Evolutionary conservation across 1,140 invertebrate species (phyloP).

Genomic region (Drosophila tsacasi): DNA sequence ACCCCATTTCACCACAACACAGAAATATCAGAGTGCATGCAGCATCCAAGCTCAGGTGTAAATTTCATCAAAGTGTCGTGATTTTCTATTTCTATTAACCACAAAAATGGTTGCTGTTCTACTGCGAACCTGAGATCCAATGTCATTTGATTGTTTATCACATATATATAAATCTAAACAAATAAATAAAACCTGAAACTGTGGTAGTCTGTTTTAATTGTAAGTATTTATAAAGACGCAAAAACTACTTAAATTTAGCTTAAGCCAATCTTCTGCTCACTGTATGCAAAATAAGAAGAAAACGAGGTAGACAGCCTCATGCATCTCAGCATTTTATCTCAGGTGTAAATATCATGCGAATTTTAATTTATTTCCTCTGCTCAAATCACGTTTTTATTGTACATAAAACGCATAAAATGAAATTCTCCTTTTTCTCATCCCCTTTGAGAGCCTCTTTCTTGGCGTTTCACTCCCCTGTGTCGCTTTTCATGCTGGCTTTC

Average conservation of each 20-base stretch:
- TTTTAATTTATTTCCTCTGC: conserved; percentile 26
- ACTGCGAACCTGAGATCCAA: neutral
- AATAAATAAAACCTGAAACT: too few relatives aligned
- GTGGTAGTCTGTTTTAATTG: too few relatives aligned
- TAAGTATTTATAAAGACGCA: too few relatives aligned
- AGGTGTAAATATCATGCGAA: conserved; percentile 25
- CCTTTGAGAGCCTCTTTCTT: conserved; percentile 17
- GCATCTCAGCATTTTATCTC: neutral
- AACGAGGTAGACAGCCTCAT: neutral
- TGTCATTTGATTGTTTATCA: conserved; percentile 2
- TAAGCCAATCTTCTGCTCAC: too few relatives aligned
- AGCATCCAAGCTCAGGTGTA: conserved; percentile 37
- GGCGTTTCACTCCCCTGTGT: conserved; percentile 24
- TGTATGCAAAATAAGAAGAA: neutral
- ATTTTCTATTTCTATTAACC: conserved; percentile 1
- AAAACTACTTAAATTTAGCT: too few relatives aligned
- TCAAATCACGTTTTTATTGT: conserved; percentile 27
- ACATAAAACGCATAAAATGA: conserved; percentile 44
- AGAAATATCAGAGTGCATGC: conserved; percentile 19
- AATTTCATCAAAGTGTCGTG: conserved; percentile 18
- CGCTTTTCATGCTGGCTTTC: conserved; percentile 59
- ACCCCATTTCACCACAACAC: conserved; percentile 13
- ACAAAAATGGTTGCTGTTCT: neutral
- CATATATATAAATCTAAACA: neutral
- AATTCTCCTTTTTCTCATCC: conserved; percentile 5